These are phyloP conservation scores for Hypomecis punctinalis DNA, from an alignment of 2,888 invertebrate species.

Conservation along the genomic window DNA sequence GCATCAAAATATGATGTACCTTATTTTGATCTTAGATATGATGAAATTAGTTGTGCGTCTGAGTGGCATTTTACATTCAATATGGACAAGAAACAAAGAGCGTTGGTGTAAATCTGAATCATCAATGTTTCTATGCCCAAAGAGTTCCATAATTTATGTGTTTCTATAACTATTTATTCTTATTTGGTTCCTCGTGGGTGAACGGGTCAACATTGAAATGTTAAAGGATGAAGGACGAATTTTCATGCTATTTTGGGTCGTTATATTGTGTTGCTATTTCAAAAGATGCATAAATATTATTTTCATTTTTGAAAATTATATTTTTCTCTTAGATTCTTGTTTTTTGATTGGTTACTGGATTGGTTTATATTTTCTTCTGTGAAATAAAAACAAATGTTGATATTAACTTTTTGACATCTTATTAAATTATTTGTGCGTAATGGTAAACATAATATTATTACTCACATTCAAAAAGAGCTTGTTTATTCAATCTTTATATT, in stretches of 20 bases:
- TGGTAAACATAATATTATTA: too few species aligned
- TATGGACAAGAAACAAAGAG: constrained; percentile 7
- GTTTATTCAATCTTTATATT: too few species aligned
- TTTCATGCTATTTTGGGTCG: constrained; percentile 22
- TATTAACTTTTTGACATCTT: too few species aligned
- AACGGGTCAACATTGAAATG: constrained; percentile 31
- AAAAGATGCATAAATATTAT: constrained; percentile 1
- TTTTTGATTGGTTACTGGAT: too few species aligned
- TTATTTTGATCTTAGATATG: not conserved
- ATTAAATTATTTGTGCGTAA: too few species aligned
- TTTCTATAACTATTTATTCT: constrained; percentile 27
- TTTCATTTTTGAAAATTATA: not conserved
- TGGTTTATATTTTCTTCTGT: too few species aligned
- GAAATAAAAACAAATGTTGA: too few species aligned
- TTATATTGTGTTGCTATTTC: constrained; percentile 14
- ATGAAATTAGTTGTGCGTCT: constrained; percentile 7
- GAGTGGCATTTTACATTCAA: constrained; percentile 12
- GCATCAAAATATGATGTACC: not conserved
- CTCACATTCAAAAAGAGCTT: too few species aligned
- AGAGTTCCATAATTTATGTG: constrained; percentile 29
- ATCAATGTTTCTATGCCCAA: constrained; percentile 32
- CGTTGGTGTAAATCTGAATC: constrained; percentile 37
- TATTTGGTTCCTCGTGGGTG: constrained; percentile 47
- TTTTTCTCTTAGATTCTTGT: not conserved
- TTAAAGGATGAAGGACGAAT: constrained; percentile 43